Evolutionary conservation across 1,140 invertebrate genomes (phyloP).

Genomic region (Caenorhabditis brenneri): DNA sequence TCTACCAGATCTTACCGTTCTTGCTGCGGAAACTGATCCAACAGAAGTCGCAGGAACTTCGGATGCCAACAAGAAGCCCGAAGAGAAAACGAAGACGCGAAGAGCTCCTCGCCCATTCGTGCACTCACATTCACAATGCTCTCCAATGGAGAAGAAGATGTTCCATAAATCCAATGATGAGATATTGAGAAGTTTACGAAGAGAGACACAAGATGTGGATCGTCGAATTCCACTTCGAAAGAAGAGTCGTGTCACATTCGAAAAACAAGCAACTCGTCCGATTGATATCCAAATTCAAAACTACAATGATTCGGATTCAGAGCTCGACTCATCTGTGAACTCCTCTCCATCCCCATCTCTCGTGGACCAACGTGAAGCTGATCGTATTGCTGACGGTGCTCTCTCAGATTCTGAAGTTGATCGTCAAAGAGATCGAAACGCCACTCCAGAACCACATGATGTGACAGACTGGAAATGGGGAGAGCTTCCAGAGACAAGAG

Average conservation of each 20-base stretch:
- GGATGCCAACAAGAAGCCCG: not conserved
- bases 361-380: conserved; percentile 11
- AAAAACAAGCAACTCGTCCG: not conserved
- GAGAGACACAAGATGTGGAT: not conserved
- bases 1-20: conserved; percentile 59
- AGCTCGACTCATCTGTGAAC: conserved; percentile 40
- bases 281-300: conserved; percentile 13
- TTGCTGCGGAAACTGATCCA: not conserved
- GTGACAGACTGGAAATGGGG: conserved; percentile 89
- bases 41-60: not conserved
- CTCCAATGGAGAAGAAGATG: not conserved
- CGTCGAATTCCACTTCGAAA: conserved; percentile 13
- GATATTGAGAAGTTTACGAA: not conserved
- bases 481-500: conserved; percentile 79
- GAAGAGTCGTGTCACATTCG: conserved; percentile 26
- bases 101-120: conserved; percentile 12
- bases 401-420: conserved; percentile 69
- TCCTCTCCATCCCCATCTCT: conserved; percentile 47
- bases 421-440: conserved; percentile 44
- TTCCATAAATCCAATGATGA: conserved; percentile 28
- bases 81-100: conserved; percentile 19
- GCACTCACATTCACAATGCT: conserved; percentile 13
- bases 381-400: conserved; percentile 65
- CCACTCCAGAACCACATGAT: conserved; percentile 58
- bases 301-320: conserved; percentile 18